Evolutionary conservation across 1,140 invertebrate genomes (phyloP).

Genomic region (Orchestia grillus): DNA sequence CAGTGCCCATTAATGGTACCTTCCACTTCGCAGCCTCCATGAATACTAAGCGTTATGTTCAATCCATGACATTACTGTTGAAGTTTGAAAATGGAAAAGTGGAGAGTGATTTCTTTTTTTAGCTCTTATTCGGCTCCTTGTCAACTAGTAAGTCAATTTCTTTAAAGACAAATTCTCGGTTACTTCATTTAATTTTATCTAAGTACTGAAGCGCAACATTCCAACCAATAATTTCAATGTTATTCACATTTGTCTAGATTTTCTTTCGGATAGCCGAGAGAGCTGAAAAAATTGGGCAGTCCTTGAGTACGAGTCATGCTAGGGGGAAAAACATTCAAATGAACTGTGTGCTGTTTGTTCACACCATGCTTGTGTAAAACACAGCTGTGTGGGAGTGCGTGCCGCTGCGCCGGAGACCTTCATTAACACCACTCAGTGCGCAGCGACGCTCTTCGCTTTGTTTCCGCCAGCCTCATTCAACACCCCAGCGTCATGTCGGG

Average conservation of each 20-base stretch:
- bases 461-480: neutral
- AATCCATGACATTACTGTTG: too few species aligned
- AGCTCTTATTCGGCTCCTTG: neutral
- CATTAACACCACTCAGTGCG: conserved; percentile 6
- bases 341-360: neutral
- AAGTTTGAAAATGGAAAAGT: too few species aligned
- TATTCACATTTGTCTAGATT: neutral
- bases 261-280: neutral
- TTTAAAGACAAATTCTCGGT: neutral
- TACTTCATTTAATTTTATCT: too few species aligned
- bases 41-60: too few species aligned
- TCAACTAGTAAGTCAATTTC: neutral
- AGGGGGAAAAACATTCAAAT: neutral
- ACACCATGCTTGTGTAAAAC: neutral
- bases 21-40: too few species aligned
- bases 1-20: too few species aligned
- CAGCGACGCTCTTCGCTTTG: neutral
- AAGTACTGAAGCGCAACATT: too few species aligned
- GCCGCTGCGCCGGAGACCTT: neutral
- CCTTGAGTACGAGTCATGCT: neutral
- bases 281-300: neutral
- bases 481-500: neutral
- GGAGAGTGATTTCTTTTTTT: neutral
- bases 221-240: neutral
- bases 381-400: neutral